Evolutionary conservation across 30 jellyfish, hydroid and myxozoan genomes (phyloP), one percentile per base, ranked within the genome.

Genomic region (Aurelia coerulea): DNA sequence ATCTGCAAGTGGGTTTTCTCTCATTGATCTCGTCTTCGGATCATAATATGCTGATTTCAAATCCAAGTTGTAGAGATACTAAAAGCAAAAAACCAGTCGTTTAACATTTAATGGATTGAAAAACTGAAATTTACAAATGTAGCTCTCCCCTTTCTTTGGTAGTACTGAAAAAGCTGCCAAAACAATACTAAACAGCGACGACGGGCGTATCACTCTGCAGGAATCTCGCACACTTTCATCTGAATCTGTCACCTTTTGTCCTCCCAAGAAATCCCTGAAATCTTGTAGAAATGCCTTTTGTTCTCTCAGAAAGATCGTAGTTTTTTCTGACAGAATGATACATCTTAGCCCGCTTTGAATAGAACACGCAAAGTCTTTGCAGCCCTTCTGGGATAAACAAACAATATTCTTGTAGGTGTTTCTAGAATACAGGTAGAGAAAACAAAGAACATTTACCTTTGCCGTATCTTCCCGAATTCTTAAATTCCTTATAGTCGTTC

Each of bases 381-480:
- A 23, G 29, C 29, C 29, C 29, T 23, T 23, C 29, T 23, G 29
- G 29, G 0, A 23, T 23, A 23, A 23, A 23, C 29, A 23, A 23
- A 23, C 29, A 23, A 23, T 23, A 23, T 23, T 23, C 29, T 23
- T 23, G 29, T 23, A 23, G 29, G 29, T 23, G 29, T 23, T 23
- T 23, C 14, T 49, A 51, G 0, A 5, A 19, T 10, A 13, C 58
- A 2, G 33, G 13, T 0, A 23, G 29, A 41, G 6, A 34, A 14
- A 76, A 19, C 19, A 17, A 52, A 13, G 13, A 5, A 29, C 46
- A 54, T 59, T 46, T 63, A 93, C 98, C 94, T 94, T 94, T 17
- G 99, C 99, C 49, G 99, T 94, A 59, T 94, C 99, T 85, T 94
- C 99, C 41, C 99, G 95, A 52, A 94, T 94, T 35, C 99, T 62